These are phyloP conservation scores for Caenorhabditis sinica DNA, from an alignment of 2,888 invertebrate genomes.

Conservation along the genomic window DNA sequence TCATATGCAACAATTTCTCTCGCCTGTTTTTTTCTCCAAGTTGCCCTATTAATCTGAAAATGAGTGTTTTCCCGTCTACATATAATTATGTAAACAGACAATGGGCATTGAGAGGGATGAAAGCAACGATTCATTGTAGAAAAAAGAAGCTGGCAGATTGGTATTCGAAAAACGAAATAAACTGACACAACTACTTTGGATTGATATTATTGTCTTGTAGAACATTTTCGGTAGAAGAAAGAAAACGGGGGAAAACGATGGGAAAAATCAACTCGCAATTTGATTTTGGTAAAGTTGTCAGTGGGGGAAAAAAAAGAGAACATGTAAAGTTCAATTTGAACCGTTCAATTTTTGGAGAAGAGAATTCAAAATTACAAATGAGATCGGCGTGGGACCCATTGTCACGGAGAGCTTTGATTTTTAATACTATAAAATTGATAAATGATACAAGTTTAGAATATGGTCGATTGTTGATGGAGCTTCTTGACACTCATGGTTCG, in stretches of 20 bases:
- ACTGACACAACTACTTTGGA: constrained; percentile 22
- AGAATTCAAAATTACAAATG: constrained; percentile 22
- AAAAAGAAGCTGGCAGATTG: constrained; percentile 25
- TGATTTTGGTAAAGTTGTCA: constrained; percentile 30
- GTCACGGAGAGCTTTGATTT: neutral
- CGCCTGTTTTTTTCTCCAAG: constrained; percentile 13
- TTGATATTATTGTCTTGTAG: constrained; percentile 32
- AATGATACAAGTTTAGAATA: constrained; percentile 68
- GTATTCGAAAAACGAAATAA: constrained; percentile 3
- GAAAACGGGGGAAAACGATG: constrained; percentile 26
- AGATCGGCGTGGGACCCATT: constrained; percentile 39
- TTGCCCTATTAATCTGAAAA: constrained; percentile 55
- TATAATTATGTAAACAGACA: constrained; percentile 8
- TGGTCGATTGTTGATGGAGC: constrained; percentile 82
- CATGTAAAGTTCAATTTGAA: constrained; percentile 37
- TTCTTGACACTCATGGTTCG: constrained; percentile 83
- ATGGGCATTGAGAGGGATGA: constrained; percentile 18
- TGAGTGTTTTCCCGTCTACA: constrained; percentile 22
- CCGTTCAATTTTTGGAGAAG: constrained; percentile 29
- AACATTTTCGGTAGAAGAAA: constrained; percentile 10
- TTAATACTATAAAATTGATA: constrained; percentile 36
- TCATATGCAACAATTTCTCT: constrained; percentile 31
- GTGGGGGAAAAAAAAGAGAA: neutral
- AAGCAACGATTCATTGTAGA: constrained; percentile 42
- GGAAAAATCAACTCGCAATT: constrained; percentile 44